These are phyloP conservation scores for Scomber scombrus DNA, from an alignment of 2,113 vertebrate genomes.

Conservation along the genomic window DNA sequence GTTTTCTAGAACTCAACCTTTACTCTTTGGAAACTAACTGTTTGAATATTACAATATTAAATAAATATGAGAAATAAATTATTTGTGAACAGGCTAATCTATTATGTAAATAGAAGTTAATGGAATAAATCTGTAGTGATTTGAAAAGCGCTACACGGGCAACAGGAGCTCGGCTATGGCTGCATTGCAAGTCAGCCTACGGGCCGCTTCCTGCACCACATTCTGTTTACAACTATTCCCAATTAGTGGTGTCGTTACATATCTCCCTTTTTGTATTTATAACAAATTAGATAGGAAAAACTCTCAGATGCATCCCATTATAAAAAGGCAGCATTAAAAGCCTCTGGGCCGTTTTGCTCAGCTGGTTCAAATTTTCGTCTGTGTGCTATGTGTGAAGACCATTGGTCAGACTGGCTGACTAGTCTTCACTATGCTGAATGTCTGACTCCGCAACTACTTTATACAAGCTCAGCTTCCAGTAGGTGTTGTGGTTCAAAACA, in stretches of 20 bases:
- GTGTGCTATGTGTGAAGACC: slow-evolving; percentile 80
- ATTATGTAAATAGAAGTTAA: slow-evolving; percentile 76
- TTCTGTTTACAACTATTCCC: slow-evolving; percentile 96
- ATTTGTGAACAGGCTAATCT: slow-evolving; percentile 76
- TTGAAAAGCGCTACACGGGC: slow-evolving; percentile 69
- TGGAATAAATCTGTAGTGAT: slow-evolving; percentile 58
- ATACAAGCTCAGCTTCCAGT: slow-evolving; percentile 94
- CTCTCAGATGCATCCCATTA: slow-evolving; percentile 65
- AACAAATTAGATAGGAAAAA: slow-evolving; percentile 72
- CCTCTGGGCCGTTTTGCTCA: neutral
- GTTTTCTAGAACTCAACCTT: slow-evolving; percentile 79
- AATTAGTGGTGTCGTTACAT: slow-evolving; percentile 92
- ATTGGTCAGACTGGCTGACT: neutral
- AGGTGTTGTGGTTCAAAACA: slow-evolving; percentile 92
- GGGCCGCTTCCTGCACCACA: slow-evolving; percentile 78
- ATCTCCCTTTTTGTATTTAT: slow-evolving; percentile 91
- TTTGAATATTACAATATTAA: slow-evolving; percentile 76
- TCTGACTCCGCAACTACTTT: slow-evolving; percentile 89
- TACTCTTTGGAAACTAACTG: slow-evolving; percentile 78
- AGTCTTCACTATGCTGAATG: slow-evolving; percentile 60
- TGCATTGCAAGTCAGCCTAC: slow-evolving; percentile 48
- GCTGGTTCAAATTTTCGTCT: slow-evolving; percentile 71
- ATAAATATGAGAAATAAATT: slow-evolving; percentile 67
- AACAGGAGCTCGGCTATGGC: slow-evolving; percentile 48
- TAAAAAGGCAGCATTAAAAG: slow-evolving; percentile 70